These are phyloP conservation scores for Channa maculata DNA, from an alignment of 2,113 vertebrate genomes.

Conservation along the genomic window DNA sequence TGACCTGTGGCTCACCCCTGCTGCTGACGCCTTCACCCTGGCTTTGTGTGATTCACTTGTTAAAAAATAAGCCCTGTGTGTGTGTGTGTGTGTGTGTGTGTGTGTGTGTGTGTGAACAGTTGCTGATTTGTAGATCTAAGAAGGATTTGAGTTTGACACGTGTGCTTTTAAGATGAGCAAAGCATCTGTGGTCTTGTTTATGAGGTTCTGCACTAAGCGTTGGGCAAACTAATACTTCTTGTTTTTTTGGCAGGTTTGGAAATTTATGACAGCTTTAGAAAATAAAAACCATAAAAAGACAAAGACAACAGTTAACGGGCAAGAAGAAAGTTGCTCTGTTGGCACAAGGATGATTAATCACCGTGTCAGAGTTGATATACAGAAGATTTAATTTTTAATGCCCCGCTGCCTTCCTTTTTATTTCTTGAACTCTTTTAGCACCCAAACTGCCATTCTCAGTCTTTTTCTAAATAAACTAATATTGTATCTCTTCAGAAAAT, in stretches of 20 bases:
- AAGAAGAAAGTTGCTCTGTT: slow-evolving; percentile 14
- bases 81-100: not conserved
- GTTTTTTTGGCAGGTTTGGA: slow-evolving; percentile 2
- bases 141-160: slow-evolving; percentile 11
- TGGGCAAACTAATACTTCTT: no score
- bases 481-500: slow-evolving; percentile 37
- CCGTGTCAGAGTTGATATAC: slow-evolving; percentile 22
- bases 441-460: slow-evolving; percentile 15
- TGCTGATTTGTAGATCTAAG: not conserved
- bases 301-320: slow-evolving; percentile 1
- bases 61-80: not conserved
- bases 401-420: slow-evolving; percentile 49
- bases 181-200: not conserved
- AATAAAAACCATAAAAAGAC: not conserved
- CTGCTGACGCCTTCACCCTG: not conserved
- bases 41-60: slow-evolving; percentile 5
- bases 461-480: slow-evolving; percentile 65
- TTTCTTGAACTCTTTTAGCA: slow-evolving; percentile 39
- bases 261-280: slow-evolving; percentile 1
- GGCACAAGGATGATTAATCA: slow-evolving; percentile 34
- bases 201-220: no score
- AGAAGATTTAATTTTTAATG: slow-evolving; percentile 36
- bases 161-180: not conserved
- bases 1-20: not conserved
- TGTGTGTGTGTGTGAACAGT: not conserved